phyloP scores from a whole-genome alignment of 1,140 invertebrate species.

The Cydia splendana region DNA sequence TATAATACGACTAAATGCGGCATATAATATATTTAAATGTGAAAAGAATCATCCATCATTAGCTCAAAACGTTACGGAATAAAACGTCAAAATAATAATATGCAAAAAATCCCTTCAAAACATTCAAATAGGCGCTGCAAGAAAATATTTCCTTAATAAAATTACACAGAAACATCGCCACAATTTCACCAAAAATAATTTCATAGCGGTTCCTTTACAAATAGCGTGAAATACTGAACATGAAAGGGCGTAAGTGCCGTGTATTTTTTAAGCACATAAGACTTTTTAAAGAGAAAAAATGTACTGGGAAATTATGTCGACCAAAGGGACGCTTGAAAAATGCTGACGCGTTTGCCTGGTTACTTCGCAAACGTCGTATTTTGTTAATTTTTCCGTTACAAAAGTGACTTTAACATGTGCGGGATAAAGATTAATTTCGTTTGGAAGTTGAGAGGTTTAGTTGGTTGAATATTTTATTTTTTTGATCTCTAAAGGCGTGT shows the following conservation, averaged over 20 bases:
- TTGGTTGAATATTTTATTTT: not conserved
- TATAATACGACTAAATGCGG: no score
- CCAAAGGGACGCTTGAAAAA: slow-evolving; percentile 4
- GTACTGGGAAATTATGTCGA: not conserved
- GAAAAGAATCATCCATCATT: no score
- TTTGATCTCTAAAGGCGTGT: not conserved
- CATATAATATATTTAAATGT: no score
- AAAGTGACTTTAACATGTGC: not conserved
- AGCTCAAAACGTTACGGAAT: no score
- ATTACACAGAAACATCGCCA: not conserved
- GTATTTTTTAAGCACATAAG: not conserved
- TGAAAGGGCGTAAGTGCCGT: not conserved
- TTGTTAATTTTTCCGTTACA: not conserved
- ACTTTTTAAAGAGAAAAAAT: slow-evolving; percentile 56
- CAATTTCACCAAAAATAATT: not conserved
- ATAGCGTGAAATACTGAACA: not conserved
- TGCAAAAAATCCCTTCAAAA: not conserved
- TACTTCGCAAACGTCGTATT: not conserved
- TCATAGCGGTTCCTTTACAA: not conserved
- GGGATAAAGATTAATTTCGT: not conserved
- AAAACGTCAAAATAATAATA: not conserved
- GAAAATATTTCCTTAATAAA: not conserved
- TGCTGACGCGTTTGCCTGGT: not conserved
- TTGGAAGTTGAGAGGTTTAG: not conserved
- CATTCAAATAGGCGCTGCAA: not conserved